Percentiles rank a stretch among this genome's conserved stretches.
Evolutionary conservation across 2,113 vertebrate species (phyloP).

Genomic region (Marcusenius ussheri): DNA sequence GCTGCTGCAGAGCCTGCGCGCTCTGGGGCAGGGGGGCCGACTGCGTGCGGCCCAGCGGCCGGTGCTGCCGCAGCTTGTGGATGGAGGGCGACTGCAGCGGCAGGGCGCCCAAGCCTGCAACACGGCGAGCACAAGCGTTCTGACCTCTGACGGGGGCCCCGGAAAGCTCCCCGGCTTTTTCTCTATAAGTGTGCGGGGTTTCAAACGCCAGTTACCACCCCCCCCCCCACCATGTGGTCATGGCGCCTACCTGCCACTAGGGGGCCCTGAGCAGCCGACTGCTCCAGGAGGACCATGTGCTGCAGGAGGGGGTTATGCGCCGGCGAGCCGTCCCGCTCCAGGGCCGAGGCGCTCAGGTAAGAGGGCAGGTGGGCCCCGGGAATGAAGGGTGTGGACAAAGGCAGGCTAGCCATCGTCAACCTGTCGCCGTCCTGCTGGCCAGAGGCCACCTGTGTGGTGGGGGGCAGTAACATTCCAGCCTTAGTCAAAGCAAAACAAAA

Average conservation of each 20-base stretch:
- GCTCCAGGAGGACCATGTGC: constrained; percentile 92
- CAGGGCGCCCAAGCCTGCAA: constrained; percentile 70
- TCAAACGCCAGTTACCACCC: neutral
- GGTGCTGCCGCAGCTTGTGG: constrained; percentile 90
- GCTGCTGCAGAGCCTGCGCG: constrained; percentile 87
- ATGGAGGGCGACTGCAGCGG: constrained; percentile 80
- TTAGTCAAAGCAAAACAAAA: constrained; percentile 15
- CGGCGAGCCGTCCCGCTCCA: constrained; percentile 72
- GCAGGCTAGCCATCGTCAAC: constrained; percentile 66
- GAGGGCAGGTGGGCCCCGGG: constrained; percentile 79
- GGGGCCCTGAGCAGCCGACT: constrained; percentile 69
- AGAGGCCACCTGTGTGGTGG: constrained; percentile 62
- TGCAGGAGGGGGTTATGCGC: constrained; percentile 84
- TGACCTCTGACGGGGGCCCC: neutral
- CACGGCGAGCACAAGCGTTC: neutral
- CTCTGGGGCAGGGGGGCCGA: constrained; percentile 93
- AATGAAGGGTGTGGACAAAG: constrained; percentile 68
- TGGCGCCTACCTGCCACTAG: constrained; percentile 64
- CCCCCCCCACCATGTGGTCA: neutral
- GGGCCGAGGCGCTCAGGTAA: constrained; percentile 74
- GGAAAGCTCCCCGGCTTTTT: neutral
- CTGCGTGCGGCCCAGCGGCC: constrained; percentile 89
- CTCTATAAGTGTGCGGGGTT: no score
- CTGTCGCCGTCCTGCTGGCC: constrained; percentile 77
- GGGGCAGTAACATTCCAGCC: neutral